Conservation (phyloP, 1,140 invertebrate genomes). For the Microplitis demolitor region DNA sequence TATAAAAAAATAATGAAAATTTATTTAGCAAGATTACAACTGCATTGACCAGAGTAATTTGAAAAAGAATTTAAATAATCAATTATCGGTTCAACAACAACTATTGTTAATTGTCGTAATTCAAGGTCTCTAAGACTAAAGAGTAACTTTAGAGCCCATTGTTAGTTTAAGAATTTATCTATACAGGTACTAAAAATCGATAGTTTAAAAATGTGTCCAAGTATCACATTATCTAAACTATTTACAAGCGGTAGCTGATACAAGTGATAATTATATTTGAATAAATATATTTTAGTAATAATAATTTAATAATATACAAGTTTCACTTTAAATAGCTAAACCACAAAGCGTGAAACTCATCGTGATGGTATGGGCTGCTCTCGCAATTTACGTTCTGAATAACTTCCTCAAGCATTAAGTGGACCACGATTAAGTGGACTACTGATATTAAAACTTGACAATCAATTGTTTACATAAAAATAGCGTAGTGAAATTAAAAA, state of each 20-base stretch:
- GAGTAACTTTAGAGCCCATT: neutral
- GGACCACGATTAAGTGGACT: neutral
- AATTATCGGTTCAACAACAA: neutral
- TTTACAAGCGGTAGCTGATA: no score
- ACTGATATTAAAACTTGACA: neutral
- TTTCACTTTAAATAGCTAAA: conserved; percentile 10
- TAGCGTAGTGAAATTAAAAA: no score
- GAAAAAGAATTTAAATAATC: neutral
- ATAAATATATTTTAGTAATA: no score
- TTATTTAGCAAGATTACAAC: neutral
- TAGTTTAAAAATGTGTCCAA: neutral
- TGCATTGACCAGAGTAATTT: neutral
- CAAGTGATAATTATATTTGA: no score
- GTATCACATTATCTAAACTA: no score
- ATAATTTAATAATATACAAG: neutral
- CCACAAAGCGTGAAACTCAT: conserved; percentile 7
- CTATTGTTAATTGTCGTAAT: conserved; percentile 7
- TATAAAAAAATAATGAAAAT: neutral
- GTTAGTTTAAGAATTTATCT: neutral
- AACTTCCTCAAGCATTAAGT: conserved; percentile 17
- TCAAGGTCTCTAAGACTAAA: neutral
- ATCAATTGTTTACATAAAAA: no score
- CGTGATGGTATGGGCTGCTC: neutral
- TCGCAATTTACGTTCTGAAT: neutral
- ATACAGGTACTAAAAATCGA: neutral